These are phyloP conservation scores for Microcebus lehilahytsara DNA, from an alignment of 2,113 vertebrate species.

Conservation along the genomic window DNA sequence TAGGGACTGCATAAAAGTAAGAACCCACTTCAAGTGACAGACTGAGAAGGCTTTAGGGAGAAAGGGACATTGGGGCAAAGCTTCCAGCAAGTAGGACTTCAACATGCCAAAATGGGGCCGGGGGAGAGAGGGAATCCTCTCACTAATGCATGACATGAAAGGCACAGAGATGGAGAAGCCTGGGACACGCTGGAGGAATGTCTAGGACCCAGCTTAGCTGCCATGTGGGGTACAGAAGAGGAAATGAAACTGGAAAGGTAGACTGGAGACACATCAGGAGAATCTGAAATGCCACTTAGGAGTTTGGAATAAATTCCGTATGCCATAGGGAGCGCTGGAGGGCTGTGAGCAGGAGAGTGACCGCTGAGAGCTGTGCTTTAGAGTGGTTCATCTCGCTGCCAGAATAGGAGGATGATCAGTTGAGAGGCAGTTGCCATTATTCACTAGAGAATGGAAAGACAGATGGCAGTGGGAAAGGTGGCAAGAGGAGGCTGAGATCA, in stretches of 20 bases:
- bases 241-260: neutral
- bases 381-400: too few relatives aligned
- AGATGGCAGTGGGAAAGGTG: neutral
- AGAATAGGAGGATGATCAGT: neutral
- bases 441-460: neutral
- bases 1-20: neutral
- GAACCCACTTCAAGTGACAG: neutral
- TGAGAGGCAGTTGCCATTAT: neutral
- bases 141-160: neutral
- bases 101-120: neutral
- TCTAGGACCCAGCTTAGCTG: neutral
- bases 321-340: neutral
- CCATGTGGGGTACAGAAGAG: neutral
- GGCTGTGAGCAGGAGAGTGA: neutral
- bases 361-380: rapidly evolving
- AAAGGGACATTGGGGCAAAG: neutral
- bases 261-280: neutral
- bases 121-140: neutral
- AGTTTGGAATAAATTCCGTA: neutral
- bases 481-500: neutral
- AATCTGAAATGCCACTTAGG: neutral
- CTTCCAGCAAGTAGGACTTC: neutral
- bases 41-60: neutral
- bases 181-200: neutral
- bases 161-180: neutral